Percentiles rank a stretch among this genome's conserved stretches.
Evolutionary conservation across 2,888 invertebrate genomes (phyloP).

Genomic region (Dioctria linearis): DNA sequence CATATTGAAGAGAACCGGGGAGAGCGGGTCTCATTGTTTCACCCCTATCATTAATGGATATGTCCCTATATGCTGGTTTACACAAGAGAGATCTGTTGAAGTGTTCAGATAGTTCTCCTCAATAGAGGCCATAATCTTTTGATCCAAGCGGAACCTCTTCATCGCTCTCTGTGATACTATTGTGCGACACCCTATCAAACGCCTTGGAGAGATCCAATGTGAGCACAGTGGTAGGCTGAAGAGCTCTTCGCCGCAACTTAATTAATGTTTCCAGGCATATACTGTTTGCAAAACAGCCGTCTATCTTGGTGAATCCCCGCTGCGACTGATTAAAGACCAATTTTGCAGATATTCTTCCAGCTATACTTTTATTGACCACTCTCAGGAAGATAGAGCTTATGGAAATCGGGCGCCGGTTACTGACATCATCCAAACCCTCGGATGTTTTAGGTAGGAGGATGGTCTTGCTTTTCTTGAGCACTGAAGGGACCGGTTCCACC

Average conservation of each 20-base stretch:
- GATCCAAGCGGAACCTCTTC: not conserved
- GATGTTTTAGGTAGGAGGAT: too few species aligned
- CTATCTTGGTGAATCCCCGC: not conserved
- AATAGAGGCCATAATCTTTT: not conserved
- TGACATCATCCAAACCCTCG: too few species aligned
- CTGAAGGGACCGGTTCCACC: too few species aligned
- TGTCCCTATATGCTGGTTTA: too few species aligned
- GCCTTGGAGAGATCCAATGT: slow-evolving; percentile 30
- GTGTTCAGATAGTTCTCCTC: too few species aligned
- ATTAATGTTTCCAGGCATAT: not conserved
- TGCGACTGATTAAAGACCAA: slow-evolving; percentile 30
- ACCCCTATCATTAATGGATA: not conserved
- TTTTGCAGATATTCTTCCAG: too few species aligned
- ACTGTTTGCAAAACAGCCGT: slow-evolving; percentile 26
- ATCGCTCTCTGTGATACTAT: not conserved
- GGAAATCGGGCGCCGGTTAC: too few species aligned
- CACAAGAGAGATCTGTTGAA: too few species aligned
- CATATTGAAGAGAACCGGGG: slow-evolving; percentile 17
- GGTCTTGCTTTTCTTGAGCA: too few species aligned
- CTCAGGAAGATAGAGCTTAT: too few species aligned
- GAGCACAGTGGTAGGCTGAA: not conserved
- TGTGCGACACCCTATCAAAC: slow-evolving; percentile 23
- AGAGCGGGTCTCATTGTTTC: slow-evolving; percentile 36
- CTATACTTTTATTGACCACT: too few species aligned
- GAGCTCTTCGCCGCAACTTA: not conserved